phyloP scores from a whole-genome alignment of 2,113 vertebrate genomes.

The Steatornis caripensis region DNA sequence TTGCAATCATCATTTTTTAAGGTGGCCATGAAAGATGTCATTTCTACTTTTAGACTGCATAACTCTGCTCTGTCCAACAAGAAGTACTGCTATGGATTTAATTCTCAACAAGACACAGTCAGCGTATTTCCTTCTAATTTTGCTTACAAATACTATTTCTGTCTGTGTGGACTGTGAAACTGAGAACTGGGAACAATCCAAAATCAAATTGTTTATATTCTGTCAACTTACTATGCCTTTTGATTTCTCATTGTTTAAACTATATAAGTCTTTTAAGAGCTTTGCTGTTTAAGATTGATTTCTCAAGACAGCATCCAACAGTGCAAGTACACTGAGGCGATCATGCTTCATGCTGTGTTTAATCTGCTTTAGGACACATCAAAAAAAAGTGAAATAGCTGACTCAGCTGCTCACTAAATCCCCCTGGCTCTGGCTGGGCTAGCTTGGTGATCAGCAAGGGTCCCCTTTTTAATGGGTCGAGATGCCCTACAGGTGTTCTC shows the following conservation, averaged over 20 bases:
- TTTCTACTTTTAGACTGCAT: background rate
- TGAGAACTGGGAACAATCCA: background rate
- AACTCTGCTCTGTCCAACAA: background rate
- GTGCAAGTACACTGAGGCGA: background rate
- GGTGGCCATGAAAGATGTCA: background rate
- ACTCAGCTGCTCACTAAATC: background rate
- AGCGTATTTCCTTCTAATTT: conserved; percentile 25
- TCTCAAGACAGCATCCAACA: background rate
- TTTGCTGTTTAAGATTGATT: background rate
- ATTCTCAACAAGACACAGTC: background rate
- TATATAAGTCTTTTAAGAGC: background rate
- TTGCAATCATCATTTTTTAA: background rate
- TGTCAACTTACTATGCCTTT: background rate
- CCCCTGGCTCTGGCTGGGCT: background rate
- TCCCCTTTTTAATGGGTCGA: background rate
- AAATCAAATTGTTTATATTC: background rate
- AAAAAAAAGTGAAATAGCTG: background rate
- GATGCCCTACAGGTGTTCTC: background rate
- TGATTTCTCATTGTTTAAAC: conserved; percentile 20
- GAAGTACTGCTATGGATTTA: background rate
- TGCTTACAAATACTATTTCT: conserved; percentile 24
- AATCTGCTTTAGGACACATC: background rate
- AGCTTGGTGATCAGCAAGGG: background rate
- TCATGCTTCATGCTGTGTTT: background rate
- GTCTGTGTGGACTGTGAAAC: background rate